A percentile compares a stretch with the other conserved stretches of the same genome.
These are phyloP conservation scores for roundworm (Caenorhabditis elegans) DNA, from an alignment of 1,140 invertebrate genomes.

Conservation along the genomic window WBcel235 BX284606.5:5664001-5664500, in stretches of 20 bases:
- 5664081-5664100: background rate
- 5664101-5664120: background rate
- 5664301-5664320: slow-evolving; percentile 8
- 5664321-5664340: slow-evolving; percentile 9
- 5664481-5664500: slow-evolving; percentile 18
- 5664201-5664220: slow-evolving; percentile 21
- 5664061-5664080: background rate
- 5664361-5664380: background rate
- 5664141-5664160: background rate
- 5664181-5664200: background rate
- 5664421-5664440: slow-evolving; percentile 22
- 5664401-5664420: slow-evolving; percentile 20
- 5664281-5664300: slow-evolving; percentile 10
- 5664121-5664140: background rate
- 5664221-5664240: slow-evolving; percentile 10
- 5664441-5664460: background rate
- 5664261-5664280: slow-evolving; percentile 30
- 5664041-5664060: background rate
- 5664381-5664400: slow-evolving; percentile 24
- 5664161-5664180: background rate
- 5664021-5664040: background rate
- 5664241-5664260: slow-evolving; percentile 28
- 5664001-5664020: no score
- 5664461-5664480: background rate
- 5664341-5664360: background rate